Percentiles rank a stretch among this genome's conserved stretches.
These are phyloP conservation scores for Eretmocerus hayati DNA, from an alignment of 2,888 invertebrate species.

Conservation along the genomic window DNA sequence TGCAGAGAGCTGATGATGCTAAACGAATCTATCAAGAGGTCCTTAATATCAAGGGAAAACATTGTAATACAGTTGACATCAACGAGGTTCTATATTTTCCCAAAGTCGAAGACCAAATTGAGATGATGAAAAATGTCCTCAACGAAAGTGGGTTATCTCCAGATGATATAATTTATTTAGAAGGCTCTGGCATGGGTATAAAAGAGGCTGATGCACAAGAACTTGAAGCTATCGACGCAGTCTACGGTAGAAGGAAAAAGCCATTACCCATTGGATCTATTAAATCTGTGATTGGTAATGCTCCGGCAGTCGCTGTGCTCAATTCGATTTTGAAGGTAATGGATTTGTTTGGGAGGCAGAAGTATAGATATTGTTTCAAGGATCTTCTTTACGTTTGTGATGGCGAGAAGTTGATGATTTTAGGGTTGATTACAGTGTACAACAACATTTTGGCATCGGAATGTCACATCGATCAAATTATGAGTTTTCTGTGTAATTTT, in stretches of 20 bases:
- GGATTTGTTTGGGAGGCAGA: too few species aligned
- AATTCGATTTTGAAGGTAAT: conserved; percentile 21
- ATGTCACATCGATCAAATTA: too few species aligned
- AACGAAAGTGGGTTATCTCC: conserved; percentile 21
- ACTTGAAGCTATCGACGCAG: conserved; percentile 23
- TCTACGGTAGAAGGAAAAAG: conserved; percentile 21
- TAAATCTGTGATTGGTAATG: conserved; percentile 25
- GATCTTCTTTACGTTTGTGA: too few species aligned
- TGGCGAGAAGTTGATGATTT: too few species aligned
- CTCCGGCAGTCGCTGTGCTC: conserved; percentile 4
- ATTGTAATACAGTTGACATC: conserved; percentile 42
- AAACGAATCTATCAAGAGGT: conserved; percentile 25
- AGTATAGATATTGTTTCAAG: too few species aligned
- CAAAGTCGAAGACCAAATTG: conserved; percentile 11
- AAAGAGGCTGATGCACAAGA: conserved; percentile 44
- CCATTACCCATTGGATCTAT: conserved; percentile 27
- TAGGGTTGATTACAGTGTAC: too few species aligned
- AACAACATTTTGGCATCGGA: too few species aligned
- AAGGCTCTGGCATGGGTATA: conserved; percentile 54
- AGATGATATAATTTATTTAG: conserved; percentile 23
- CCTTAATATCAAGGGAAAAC: conserved; percentile 48
- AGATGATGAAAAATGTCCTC: conserved; percentile 19
- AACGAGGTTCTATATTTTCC: conserved; percentile 2
- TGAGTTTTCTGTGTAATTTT: too few species aligned
- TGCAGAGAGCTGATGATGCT: conserved; percentile 22